phyloP scores from a whole-genome alignment of 2,113 vertebrate species.

The Chloebia gouldiae region DNA sequence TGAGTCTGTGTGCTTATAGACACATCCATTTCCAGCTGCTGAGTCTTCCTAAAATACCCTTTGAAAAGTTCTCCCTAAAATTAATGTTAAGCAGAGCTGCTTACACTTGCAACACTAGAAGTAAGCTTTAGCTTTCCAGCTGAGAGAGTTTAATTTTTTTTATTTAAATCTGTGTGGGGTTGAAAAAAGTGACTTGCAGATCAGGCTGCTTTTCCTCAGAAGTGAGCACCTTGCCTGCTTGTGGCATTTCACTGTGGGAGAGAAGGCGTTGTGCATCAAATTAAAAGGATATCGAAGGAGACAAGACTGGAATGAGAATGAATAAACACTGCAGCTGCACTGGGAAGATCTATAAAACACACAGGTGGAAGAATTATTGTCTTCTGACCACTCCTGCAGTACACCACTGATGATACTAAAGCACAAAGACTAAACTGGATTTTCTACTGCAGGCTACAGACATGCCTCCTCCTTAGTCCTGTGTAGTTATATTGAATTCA shows the following conservation, averaged over 20 bases:
- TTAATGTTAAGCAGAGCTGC: neutral
- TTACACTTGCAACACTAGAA: neutral
- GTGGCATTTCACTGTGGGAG: slow-evolving; percentile 9
- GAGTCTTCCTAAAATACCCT: neutral
- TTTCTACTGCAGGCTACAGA: neutral
- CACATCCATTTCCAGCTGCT: neutral
- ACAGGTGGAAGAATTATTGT: neutral
- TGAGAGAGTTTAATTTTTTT: neutral
- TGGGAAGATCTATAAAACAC: neutral
- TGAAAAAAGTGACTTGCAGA: neutral
- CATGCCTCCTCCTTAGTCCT: neutral
- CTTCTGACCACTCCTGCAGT: neutral
- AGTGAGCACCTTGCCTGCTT: neutral
- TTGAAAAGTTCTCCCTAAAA: neutral
- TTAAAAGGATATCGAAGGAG: neutral
- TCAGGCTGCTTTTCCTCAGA: neutral
- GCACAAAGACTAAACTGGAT: neutral
- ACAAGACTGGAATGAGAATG: slow-evolving; percentile 14
- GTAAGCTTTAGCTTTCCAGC: neutral
- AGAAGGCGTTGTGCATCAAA: neutral
- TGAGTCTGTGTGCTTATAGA: neutral
- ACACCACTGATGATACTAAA: neutral
- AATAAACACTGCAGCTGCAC: neutral
- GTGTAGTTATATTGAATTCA: neutral
- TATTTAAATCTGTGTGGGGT: too few species aligned